These are phyloP conservation scores for Stichopus chloronotus DNA, from an alignment of 35 echinoderm and acorn worm species.

Conservation along the genomic window DNA sequence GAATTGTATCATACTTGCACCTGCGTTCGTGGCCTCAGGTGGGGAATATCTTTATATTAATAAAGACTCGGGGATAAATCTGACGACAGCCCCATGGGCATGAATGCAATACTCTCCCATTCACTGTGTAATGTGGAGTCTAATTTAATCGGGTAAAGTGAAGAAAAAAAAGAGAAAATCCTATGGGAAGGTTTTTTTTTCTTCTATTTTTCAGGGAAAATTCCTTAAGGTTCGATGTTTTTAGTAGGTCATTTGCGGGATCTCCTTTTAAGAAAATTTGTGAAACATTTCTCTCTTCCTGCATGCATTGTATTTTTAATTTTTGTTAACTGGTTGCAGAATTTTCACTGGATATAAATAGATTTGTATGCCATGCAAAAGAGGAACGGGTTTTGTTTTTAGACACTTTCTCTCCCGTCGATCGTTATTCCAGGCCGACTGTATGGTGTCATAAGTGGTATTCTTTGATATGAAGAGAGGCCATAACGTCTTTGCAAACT, in stretches of 20 bases:
- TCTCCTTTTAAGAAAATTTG: not conserved
- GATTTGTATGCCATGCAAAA: not conserved
- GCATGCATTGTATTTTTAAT: not conserved
- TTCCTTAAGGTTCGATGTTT: not conserved
- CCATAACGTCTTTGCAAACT: too few relatives aligned
- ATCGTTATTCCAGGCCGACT: not conserved
- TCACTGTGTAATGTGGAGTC: not conserved
- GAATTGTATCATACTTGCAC: constrained; percentile 10
- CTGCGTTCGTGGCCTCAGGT: constrained; percentile 14
- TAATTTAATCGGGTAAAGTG: not conserved
- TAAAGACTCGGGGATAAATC: not conserved
- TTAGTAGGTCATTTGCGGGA: not conserved
- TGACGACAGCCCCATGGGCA: not conserved
- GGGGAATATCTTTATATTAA: constrained; percentile 17
- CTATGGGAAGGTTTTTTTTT: not conserved
- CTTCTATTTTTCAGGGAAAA: not conserved
- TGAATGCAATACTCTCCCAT: not conserved
- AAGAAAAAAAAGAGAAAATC: not conserved
- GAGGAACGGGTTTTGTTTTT: not conserved
- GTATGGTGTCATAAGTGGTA: too few relatives aligned
- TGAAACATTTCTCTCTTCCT: not conserved
- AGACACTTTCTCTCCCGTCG: not conserved
- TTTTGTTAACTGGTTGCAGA: not conserved
- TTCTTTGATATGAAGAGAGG: too few relatives aligned
- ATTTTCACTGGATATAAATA: not conserved